Evolutionary conservation across 2,797 vertebrate species (phyloP).

Genomic region (Danio choprae): DNA sequence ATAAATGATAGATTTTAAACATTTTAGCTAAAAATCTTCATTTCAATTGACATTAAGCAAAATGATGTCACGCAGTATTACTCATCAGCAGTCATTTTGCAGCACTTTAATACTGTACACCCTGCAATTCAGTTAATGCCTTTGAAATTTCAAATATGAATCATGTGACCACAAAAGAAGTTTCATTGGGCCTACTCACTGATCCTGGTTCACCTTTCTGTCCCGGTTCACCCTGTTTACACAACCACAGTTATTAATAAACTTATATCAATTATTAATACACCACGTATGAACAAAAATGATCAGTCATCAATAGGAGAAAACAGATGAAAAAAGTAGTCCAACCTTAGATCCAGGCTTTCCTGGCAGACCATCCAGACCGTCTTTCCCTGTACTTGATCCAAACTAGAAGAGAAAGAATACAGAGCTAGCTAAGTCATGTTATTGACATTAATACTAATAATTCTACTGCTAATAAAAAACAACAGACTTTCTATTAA

Average conservation of each 20-base stretch:
- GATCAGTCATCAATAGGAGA: neutral
- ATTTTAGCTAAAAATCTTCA: neutral
- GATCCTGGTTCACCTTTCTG: slow-evolving; percentile 74
- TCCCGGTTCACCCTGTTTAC: slow-evolving; percentile 77
- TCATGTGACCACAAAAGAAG: slow-evolving; percentile 12
- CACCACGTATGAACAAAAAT: neutral
- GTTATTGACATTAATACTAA: neutral
- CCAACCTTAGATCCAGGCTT: slow-evolving; percentile 77
- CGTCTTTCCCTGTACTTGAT: slow-evolving; percentile 65
- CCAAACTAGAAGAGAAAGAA: slow-evolving; percentile 65
- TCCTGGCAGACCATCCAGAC: slow-evolving; percentile 70
- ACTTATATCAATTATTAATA: neutral
- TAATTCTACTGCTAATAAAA: too few species aligned
- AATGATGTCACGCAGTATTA: neutral
- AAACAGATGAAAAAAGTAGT: neutral
- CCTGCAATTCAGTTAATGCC: slow-evolving; percentile 42
- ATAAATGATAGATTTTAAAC: neutral
- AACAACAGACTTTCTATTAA: too few species aligned
- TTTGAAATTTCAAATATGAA: slow-evolving; percentile 41
- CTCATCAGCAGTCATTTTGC: slow-evolving; percentile 21
- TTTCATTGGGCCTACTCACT: slow-evolving; percentile 69
- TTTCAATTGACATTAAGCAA: slow-evolving; percentile 12
- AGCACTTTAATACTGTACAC: neutral
- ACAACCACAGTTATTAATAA: neutral
- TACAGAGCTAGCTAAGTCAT: neutral